phyloP scores from a whole-genome alignment of 2,113 vertebrate genomes.

The Psittacus erithacus region DNA sequence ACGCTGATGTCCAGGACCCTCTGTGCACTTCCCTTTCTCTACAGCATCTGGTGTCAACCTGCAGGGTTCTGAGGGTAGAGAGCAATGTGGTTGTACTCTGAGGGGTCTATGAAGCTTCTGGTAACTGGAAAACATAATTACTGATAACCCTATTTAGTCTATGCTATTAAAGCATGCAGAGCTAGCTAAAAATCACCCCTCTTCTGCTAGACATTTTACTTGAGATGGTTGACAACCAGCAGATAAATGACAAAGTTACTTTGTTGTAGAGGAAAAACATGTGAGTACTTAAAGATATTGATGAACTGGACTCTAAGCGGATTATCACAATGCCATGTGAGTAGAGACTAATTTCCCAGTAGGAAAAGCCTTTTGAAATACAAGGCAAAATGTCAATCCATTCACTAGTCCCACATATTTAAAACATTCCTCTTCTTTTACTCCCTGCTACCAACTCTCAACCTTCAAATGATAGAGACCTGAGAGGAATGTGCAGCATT shows the following conservation, averaged over 20 bases:
- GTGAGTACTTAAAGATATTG: conserved; percentile 43
- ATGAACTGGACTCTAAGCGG: conserved; percentile 51
- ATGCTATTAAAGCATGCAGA: neutral
- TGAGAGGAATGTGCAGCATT: neutral
- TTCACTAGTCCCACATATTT: neutral
- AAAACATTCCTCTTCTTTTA: neutral
- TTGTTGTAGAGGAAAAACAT: neutral
- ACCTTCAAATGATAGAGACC: neutral
- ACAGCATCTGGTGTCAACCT: neutral
- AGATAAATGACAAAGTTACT: conserved; percentile 5
- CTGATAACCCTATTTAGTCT: neutral
- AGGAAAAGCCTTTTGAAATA: conserved; percentile 56
- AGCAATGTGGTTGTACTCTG: neutral
- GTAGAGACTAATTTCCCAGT: conserved; percentile 39
- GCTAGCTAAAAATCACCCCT: neutral
- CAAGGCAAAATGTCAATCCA: conserved; percentile 49
- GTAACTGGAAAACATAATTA: neutral
- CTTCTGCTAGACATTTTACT: neutral
- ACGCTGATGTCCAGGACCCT: neutral
- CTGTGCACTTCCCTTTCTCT: neutral
- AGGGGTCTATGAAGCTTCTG: neutral
- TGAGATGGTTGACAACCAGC: conserved; percentile 2
- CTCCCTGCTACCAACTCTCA: neutral
- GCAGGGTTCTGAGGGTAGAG: neutral
- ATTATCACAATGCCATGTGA: neutral